Evolutionary conservation across 2,797 vertebrate species (phyloP), one percentile per base, ranked within the genome.

Genomic region (Sylvilagus floridanus): DNA sequence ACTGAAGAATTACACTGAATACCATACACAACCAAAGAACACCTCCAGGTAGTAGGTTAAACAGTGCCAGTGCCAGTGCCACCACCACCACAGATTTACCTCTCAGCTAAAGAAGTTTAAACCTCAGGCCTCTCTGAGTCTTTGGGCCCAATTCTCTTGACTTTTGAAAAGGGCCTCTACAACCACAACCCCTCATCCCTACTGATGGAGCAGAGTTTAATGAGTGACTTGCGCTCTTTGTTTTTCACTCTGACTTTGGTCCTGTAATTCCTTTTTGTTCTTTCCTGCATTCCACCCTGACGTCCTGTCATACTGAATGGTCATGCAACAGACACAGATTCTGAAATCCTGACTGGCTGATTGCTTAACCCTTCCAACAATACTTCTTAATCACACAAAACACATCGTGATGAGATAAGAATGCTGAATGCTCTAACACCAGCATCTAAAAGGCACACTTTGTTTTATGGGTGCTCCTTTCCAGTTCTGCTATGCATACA

Each of bases 341-440:
- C 72, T 65, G n/a, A 91, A 90, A 35, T 30, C 77, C 24, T 50
- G 71, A 65, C 60, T 54, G 19, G 24, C 94, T 52, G 63, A 57
- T 73, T 57, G 42, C 65, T 86, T 91, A 91, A 76, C 82, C 78
- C 65, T 68, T 42, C 66, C 76, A 68, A 76, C 3, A 71, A 28
- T 93, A 65, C 50, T 90, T 94, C 86, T 69, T 78, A 62, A 76
- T 82, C 69, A 89, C 11, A 71, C 26, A 78, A 78, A 75, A 37
- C 5, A 50, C 78, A 76, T 85, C 2, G 28, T 50, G 7, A 86
- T 52, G n/a, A 82, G 28, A 72, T 35, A 83, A 81, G 50, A 89
- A 63, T 28, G 35, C 21, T 93, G 75, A 90, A 71, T 88, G 52
- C 30, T 92, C 47, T 72, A 89, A 85, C 60, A 4, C 73, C 28